Conservation (phyloP, 1,140 invertebrate species). For the Conus betulinus region DNA sequence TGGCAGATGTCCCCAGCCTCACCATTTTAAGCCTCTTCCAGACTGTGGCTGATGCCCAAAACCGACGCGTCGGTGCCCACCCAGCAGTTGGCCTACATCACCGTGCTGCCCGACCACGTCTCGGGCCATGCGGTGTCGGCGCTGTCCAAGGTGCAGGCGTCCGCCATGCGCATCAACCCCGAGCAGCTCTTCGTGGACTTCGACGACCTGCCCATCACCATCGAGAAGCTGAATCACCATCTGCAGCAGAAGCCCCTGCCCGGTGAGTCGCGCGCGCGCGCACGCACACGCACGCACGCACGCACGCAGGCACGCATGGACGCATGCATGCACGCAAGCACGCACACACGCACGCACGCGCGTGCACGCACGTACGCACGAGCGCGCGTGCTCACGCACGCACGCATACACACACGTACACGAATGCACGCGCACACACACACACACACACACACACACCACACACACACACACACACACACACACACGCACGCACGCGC, state of each 20-base stretch:
- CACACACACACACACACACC: too few relatives aligned
- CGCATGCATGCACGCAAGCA: too few relatives aligned
- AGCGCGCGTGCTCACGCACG: too few relatives aligned
- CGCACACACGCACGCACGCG: too few relatives aligned
- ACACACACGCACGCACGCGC: too few relatives aligned
- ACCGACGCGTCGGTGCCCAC: slow-evolving; percentile 27
- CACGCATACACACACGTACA: too few relatives aligned
- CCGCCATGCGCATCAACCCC: slow-evolving; percentile 9
- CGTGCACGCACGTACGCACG: too few relatives aligned
- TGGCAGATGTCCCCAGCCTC: neutral
- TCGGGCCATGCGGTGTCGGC: neutral
- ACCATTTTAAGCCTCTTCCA: slow-evolving; percentile 9
- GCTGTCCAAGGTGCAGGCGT: slow-evolving; percentile 11
- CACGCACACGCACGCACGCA: too few relatives aligned
- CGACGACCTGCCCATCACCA: slow-evolving; percentile 39
- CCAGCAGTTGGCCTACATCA: slow-evolving; percentile 57
- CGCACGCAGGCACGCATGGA: too few relatives aligned
- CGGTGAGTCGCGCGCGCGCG: slow-evolving; percentile 30
- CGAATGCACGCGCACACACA: too few relatives aligned
- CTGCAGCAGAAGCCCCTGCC: slow-evolving; percentile 54
- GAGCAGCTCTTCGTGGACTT: slow-evolving; percentile 38
- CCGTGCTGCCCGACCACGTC: slow-evolving; percentile 49
- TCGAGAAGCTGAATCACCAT: slow-evolving; percentile 54
- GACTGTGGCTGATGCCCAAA: slow-evolving; percentile 54
- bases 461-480: too few relatives aligned